These are phyloP conservation scores for Neuroterus valhalla DNA, from an alignment of 1,140 invertebrate genomes.

Conservation along the genomic window DNA sequence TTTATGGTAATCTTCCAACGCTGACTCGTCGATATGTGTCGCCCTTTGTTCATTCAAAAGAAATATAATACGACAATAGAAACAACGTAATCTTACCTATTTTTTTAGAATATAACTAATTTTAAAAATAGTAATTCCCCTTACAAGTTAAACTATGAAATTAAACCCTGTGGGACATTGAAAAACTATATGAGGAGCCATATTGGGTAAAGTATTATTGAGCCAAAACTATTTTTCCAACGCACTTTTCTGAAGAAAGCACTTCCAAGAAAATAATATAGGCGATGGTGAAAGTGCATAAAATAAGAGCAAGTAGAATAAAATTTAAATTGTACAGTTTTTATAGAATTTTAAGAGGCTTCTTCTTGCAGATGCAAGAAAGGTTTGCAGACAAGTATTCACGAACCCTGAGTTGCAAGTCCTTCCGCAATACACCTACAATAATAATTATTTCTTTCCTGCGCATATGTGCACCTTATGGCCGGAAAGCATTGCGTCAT, in stretches of 20 bases:
- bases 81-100: background rate
- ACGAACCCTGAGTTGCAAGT: background rate
- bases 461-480: background rate
- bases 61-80: background rate
- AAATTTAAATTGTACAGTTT: background rate
- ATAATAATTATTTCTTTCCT: background rate
- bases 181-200: too few relatives aligned
- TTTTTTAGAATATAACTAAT: background rate
- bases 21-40: conserved; percentile 5
- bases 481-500: background rate
- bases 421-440: background rate
- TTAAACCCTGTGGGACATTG: too few relatives aligned
- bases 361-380: background rate
- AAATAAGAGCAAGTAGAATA: too few relatives aligned
- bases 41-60: conserved; percentile 6
- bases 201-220: too few relatives aligned
- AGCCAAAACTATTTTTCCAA: too few relatives aligned
- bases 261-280: too few relatives aligned
- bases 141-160: background rate
- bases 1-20: background rate
- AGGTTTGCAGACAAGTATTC: background rate
- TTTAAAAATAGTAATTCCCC: background rate
- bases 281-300: too few relatives aligned
- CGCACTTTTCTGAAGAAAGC: too few relatives aligned
- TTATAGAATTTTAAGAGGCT: background rate